Evolutionary conservation across 2,797 vertebrate species (phyloP), one percentile per base, ranked within the genome.

Genomic region (Arnoldichthys spilopterus): DNA sequence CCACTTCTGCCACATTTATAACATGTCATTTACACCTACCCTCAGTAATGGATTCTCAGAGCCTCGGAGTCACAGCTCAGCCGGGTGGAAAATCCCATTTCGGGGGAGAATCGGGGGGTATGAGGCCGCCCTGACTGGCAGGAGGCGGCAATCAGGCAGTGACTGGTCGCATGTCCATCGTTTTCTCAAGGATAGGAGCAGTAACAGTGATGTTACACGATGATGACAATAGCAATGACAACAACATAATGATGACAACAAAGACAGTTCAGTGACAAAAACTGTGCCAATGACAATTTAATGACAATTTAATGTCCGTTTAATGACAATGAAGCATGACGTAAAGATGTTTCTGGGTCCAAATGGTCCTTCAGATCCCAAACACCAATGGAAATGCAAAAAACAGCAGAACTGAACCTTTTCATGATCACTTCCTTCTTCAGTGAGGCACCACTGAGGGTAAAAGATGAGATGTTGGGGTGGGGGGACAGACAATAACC

Each of bases 1-100:
- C 90, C 88, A 87, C 86, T 91, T 89, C 90, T 91, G 89, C 86
- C 84, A 82, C 86, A 80, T 89, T 92, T 89, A 90, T 91, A 92
- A 92, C 90, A 85, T 91, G 85, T 90, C 89, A 89, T 93, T 92
- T 86, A 85, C 75, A 77, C 80, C 84, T 89, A 90, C 83, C 83
- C 84, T 88, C 86, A 82, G 83, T 90, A 91, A 91, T 90, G 87
- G 86, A 87, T 90, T 89, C 72, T 80, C 43, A 58, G 6, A 68
- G 90, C 90, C 87, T 86, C 82, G 84, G 85, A 74, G 84, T 77
- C 74, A 80, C 87, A 73, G 82, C 87, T 86, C 85, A 71, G 77
- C 82, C 83, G 87, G 81, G 83, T 85, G 86, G 88, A 85, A 90
- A 89, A 88, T 84, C 78, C 67, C 49, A 49, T 81, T 86, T 76